Evolutionary conservation across 2,888 invertebrate genomes (phyloP), one percentile per base, ranked within the genome.

Genomic region (Limnephilus rhombicus): DNA sequence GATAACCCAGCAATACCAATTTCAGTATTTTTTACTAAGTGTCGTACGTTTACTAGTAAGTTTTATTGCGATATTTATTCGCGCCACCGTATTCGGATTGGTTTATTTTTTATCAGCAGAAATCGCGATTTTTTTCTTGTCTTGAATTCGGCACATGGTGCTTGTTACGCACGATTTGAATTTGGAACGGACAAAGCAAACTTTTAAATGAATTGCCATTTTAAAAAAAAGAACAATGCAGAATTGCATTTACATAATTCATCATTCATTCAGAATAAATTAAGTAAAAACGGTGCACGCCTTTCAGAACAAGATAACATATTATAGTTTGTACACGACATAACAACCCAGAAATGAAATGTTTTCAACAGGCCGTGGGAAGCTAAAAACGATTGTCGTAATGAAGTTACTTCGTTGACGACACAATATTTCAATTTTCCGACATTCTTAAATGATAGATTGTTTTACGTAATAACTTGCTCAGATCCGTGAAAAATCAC

Each of bases 61-160:
- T 24, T 83, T 83, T 13, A 37, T 37, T 83, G 83, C 34, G 37
- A 37, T 34, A 0, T 68, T n/a, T 68, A n/a, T 9, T n/a, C 2
- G 24, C 18, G 83, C 34, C 11, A 12, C 18, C 83, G n/a, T 24
- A 37, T n/a, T 34, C 83, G 83, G 83, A 34, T 41, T 34, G 83
- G 83, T 41, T 86, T 29, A 45, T 86, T 86, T 86, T 24, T 41
- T 86, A 37, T 29, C 45, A 49, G 49, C 86, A 86, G 85, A 85
- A 86, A 41, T 86, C 86, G 86, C 24, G n/a, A n/a, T 41, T 86
- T 45, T 18, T 85, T 86, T 86, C 13, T 49, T 11, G 37, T 49
- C 29, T 41, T 45, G 45, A 45, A 86, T 86, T 45, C n/a, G 29
- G 86, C 37, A 24, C 86, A 86, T 45, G 86, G 86, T 29, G 41